Evolutionary conservation across 2,888 invertebrate genomes (phyloP).

Genomic region (Leucozona laternaria): DNA sequence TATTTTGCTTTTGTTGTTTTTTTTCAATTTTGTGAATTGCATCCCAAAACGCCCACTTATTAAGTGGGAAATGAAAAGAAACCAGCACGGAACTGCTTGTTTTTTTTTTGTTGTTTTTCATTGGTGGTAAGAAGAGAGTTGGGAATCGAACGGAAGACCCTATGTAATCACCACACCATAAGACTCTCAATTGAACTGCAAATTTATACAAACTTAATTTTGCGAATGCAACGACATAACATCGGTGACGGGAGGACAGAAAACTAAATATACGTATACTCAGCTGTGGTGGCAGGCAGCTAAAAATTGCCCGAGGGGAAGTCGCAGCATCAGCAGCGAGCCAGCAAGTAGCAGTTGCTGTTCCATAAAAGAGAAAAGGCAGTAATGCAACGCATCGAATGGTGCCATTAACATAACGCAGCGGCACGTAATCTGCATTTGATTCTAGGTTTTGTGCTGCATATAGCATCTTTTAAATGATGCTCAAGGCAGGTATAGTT

Average conservation of each 20-base stretch:
- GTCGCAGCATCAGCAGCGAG: conserved; percentile 23
- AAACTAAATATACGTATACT: conserved; percentile 11
- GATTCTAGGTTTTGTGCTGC: conserved; percentile 57
- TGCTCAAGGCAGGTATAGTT: conserved; percentile 23
- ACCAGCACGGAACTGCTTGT: conserved; percentile 23
- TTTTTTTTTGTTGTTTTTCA: background rate
- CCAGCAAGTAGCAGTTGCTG: background rate
- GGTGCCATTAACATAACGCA: conserved; percentile 67
- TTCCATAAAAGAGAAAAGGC: conserved; percentile 27
- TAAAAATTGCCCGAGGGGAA: conserved; percentile 17
- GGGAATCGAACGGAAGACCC: conserved; percentile 14
- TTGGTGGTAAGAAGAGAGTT: background rate
- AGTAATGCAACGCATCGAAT: conserved; percentile 60
- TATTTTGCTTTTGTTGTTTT: conserved; percentile 19
- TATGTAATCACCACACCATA: conserved; percentile 72
- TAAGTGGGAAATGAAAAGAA: conserved; percentile 51
- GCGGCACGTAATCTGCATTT: conserved; percentile 68
- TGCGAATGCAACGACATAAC: conserved; percentile 60
- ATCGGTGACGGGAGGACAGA: conserved; percentile 34
- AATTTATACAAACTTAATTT: conserved; percentile 67
- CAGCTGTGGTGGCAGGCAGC: background rate
- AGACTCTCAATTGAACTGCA: conserved; percentile 62
- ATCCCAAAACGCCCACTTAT: conserved; percentile 69
- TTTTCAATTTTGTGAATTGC: conserved; percentile 39
- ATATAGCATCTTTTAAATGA: conserved; percentile 48